These are phyloP conservation scores for Hermatobates lingyangjiaoensis DNA, from an alignment of 1,140 invertebrate species.

Conservation along the genomic window DNA sequence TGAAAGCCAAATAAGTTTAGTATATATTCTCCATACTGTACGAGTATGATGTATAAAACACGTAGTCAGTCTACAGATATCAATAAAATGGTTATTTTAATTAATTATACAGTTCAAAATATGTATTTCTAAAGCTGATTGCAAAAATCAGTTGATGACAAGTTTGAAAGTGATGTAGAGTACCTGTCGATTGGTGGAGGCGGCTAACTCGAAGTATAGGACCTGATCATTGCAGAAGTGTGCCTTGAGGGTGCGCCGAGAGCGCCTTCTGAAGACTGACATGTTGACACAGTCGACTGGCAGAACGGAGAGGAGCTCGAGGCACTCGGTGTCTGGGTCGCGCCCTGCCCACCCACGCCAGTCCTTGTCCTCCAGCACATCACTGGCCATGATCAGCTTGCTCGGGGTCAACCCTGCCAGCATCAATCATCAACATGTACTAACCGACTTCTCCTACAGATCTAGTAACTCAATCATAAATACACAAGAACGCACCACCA, in stretches of 20 bases:
- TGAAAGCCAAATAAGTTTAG: too few relatives aligned
- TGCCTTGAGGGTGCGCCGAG: constrained; percentile 32
- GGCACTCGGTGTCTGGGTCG: constrained; percentile 32
- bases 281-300: constrained; percentile 33
- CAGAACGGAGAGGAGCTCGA: constrained; percentile 35
- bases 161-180: constrained; percentile 9
- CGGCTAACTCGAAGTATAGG: constrained; percentile 30
- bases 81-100: too few relatives aligned
- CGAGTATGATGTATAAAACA: too few relatives aligned
- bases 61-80: too few relatives aligned
- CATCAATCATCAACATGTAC: background rate
- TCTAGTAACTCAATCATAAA: background rate
- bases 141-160: too few relatives aligned
- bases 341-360: constrained; percentile 15
- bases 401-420: constrained; percentile 31
- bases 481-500: too few relatives aligned
- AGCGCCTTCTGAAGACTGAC: constrained; percentile 31
- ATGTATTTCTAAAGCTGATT: too few relatives aligned
- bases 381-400: constrained; percentile 33
- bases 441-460: background rate
- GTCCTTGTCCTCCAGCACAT: constrained; percentile 24
- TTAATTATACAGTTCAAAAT: too few relatives aligned
- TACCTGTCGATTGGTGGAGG: constrained; percentile 25
- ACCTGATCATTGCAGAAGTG: constrained; percentile 27
- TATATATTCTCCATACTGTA: too few relatives aligned